These are phyloP conservation scores for Porphyrio hochstetteri DNA, from an alignment of 2,113 vertebrate species.

Conservation along the genomic window DNA sequence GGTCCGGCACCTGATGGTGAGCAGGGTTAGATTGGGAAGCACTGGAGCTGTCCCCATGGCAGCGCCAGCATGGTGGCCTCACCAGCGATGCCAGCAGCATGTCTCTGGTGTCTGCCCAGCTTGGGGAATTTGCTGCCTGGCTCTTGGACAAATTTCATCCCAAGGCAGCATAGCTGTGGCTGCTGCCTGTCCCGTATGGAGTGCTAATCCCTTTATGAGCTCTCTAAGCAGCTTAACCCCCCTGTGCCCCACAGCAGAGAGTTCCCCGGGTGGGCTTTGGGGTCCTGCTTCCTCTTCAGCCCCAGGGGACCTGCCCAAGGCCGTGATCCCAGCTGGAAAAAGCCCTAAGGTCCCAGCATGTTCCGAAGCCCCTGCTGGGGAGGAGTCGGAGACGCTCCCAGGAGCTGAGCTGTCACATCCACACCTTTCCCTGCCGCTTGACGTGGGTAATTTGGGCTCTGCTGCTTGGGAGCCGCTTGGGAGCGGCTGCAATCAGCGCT, in stretches of 20 bases:
- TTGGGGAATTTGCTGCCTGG: neutral
- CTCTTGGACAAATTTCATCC: neutral
- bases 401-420: neutral
- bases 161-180: neutral
- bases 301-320: fast-evolving
- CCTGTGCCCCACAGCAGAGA: fast-evolving
- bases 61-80: fast-evolving
- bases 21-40: neutral
- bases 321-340: neutral
- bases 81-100: fast-evolving
- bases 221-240: neutral
- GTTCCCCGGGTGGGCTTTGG: fast-evolving
- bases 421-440: neutral
- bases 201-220: neutral
- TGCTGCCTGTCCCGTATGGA: neutral
- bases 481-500: conserved; percentile 4
- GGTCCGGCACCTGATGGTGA: fast-evolving
- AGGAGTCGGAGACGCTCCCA: neutral
- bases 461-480: neutral
- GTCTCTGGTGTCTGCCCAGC: fast-evolving
- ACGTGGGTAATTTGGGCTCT: neutral
- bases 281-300: neutral
- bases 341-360: fast-evolving
- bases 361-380: fast-evolving
- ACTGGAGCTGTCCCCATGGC: fast-evolving